Evolutionary conservation across 2,888 invertebrate genomes (phyloP), one percentile per base, ranked within the genome.

Genomic region (Eledona agricola): DNA sequence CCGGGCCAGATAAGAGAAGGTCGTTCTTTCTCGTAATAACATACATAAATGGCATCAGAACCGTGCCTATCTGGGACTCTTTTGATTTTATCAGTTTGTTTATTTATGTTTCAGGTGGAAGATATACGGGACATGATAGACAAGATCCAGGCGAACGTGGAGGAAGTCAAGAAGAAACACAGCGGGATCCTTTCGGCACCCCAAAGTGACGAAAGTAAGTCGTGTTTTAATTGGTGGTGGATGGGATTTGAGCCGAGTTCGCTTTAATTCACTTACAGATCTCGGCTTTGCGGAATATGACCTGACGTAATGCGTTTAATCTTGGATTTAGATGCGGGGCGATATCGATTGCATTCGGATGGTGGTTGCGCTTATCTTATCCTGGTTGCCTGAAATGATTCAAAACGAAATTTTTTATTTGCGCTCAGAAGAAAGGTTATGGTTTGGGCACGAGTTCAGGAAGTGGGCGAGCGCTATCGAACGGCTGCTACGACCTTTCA

Each of bases 51-150:
- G n/a, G n/a, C n/a, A n/a, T n/a, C n/a, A n/a, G n/a, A n/a, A n/a
- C n/a, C n/a, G n/a, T n/a, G n/a, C n/a, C n/a, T n/a, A n/a, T n/a
- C n/a, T n/a, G n/a, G n/a, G n/a, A n/a, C n/a, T n/a, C n/a, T n/a
- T n/a, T 2, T 23, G 4, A 23, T 9, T 6, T 22, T 10, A 23
- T 37, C n/a, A 20, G 7, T 35, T 17, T 2, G 19, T 43, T 10
- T 32, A 12, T 45, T 42, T 40, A 51, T 59, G 70, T 78, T 77
- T 32, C 77, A 95, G 93, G 97, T 98, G 80, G 98, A 99, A 81
- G 98, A 99, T 83, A 98, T 99, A 79, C 89, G 98, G 72, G 96
- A 95, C 80, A 98, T 97, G 93, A 98, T 99, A 84, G 98, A 99
- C 80, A 95, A 95, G 84, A 98, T 99, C 77, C 96, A 97, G 79